phyloP scores from a whole-genome alignment of 2,888 invertebrate species.

The Cerastis leucographa region DNA sequence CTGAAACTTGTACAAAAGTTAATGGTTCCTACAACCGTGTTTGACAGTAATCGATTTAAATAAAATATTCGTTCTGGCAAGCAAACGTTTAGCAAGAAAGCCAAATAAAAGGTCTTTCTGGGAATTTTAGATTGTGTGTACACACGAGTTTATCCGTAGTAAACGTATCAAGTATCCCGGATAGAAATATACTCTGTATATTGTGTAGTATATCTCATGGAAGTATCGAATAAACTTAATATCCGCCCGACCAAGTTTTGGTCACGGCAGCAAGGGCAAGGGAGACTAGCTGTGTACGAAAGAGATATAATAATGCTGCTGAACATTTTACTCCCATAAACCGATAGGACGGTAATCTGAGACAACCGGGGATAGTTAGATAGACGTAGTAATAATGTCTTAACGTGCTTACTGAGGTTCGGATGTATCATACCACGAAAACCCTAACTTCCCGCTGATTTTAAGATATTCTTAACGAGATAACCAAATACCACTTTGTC shows the following conservation, averaged over 20 bases:
- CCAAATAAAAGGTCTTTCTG: background rate
- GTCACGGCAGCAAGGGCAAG: background rate
- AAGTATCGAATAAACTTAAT: background rate
- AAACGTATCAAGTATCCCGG: background rate
- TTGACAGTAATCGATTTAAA: constrained; percentile 29
- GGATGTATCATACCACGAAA: too few relatives aligned
- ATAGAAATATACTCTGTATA: background rate
- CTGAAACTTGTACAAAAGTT: constrained; percentile 8
- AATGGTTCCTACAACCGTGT: constrained; percentile 19
- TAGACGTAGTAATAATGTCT: background rate
- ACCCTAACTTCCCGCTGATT: background rate
- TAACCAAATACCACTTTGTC: background rate
- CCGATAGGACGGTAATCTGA: background rate
- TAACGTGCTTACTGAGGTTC: background rate
- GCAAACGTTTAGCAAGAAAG: constrained; percentile 19
- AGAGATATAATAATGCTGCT: background rate
- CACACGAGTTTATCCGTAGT: background rate
- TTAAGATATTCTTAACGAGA: background rate
- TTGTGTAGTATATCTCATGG: background rate
- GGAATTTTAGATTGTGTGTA: background rate
- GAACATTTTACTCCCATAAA: background rate
- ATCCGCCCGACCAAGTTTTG: constrained; percentile 3
- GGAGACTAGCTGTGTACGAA: background rate
- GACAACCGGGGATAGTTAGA: background rate
- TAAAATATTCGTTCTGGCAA: constrained; percentile 32